phyloP scores from a whole-genome alignment of 2,888 invertebrate genomes.

The Orthonevra nobilis region DNA sequence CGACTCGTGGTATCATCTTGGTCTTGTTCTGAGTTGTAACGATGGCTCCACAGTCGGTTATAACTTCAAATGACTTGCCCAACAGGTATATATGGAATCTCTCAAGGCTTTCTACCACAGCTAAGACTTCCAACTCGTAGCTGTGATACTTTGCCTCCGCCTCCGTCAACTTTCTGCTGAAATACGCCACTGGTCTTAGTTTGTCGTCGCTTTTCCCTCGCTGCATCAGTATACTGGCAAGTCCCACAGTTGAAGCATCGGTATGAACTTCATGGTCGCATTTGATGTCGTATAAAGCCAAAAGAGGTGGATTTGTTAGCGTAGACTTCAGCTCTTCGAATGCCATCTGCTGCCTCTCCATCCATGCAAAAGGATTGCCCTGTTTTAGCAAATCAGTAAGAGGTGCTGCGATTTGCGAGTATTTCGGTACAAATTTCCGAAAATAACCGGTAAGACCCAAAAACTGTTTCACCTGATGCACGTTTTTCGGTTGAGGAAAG shows the following conservation, averaged over 20 bases:
- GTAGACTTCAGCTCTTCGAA: slow-evolving; percentile 19
- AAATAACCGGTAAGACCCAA: slow-evolving; percentile 27
- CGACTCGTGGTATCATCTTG: slow-evolving; percentile 81
- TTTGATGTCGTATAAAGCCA: slow-evolving; percentile 9
- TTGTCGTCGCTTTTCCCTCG: neutral
- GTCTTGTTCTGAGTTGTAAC: slow-evolving; percentile 12
- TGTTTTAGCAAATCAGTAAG: slow-evolving; percentile 6
- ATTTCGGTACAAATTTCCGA: slow-evolving; percentile 21
- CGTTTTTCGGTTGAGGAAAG: too few species aligned
- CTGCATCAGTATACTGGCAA: slow-evolving; percentile 16
- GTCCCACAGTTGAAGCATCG: slow-evolving; percentile 6
- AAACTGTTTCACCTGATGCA: slow-evolving; percentile 7
- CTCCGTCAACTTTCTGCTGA: slow-evolving; percentile 6
- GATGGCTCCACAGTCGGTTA: slow-evolving; percentile 60
- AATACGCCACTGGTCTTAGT: slow-evolving; percentile 11
- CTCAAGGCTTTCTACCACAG: slow-evolving; percentile 73
- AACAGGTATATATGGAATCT: slow-evolving; percentile 74
- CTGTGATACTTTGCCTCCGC: slow-evolving; percentile 73
- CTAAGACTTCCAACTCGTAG: slow-evolving; percentile 75
- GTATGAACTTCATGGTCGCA: slow-evolving; percentile 19
- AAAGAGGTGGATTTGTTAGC: slow-evolving; percentile 2
- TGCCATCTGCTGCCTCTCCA: neutral
- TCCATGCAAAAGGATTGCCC: slow-evolving; percentile 4
- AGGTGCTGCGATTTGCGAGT: slow-evolving; percentile 8
- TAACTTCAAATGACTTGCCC: slow-evolving; percentile 62